Percentiles rank a stretch among this genome's conserved stretches.
These are phyloP conservation scores for Acanthosepion esculentum DNA, from an alignment of 2,888 invertebrate species.

Conservation along the genomic window DNA sequence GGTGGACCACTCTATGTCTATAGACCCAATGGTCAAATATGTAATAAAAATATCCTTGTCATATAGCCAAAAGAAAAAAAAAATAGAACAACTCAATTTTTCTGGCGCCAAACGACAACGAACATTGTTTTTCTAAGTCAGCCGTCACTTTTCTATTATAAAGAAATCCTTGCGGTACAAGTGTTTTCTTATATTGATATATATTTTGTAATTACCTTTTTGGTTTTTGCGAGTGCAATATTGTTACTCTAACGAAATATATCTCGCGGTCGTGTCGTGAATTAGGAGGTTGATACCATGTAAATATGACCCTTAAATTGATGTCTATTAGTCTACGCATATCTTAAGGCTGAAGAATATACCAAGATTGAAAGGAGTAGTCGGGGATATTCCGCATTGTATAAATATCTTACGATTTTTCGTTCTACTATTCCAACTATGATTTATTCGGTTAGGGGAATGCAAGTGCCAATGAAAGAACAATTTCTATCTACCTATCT, in stretches of 20 bases:
- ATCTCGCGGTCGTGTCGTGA: not conserved
- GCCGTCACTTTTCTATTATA: not conserved
- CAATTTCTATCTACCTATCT: too few species aligned
- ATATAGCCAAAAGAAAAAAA: not conserved
- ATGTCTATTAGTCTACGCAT: not conserved
- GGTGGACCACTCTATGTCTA: not conserved
- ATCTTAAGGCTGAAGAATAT: not conserved
- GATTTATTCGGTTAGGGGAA: too few species aligned
- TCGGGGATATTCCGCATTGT: too few species aligned
- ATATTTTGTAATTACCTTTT: not conserved
- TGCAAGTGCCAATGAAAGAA: too few species aligned
- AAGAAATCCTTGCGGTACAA: not conserved
- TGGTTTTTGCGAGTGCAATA: not conserved
- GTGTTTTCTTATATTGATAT: not conserved
- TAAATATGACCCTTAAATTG: not conserved
- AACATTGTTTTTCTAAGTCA: not conserved
- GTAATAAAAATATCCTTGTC: slow-evolving; percentile 20
- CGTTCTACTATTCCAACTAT: too few species aligned
- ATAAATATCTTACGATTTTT: too few species aligned
- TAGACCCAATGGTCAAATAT: not conserved
- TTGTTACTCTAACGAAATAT: not conserved
- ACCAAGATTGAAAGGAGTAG: not conserved
- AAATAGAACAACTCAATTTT: not conserved
- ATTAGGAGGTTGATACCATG: not conserved
- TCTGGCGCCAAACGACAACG: not conserved